Evolutionary conservation across 1,140 invertebrate genomes (phyloP).

Genomic region (Rhopalosiphum padi): DNA sequence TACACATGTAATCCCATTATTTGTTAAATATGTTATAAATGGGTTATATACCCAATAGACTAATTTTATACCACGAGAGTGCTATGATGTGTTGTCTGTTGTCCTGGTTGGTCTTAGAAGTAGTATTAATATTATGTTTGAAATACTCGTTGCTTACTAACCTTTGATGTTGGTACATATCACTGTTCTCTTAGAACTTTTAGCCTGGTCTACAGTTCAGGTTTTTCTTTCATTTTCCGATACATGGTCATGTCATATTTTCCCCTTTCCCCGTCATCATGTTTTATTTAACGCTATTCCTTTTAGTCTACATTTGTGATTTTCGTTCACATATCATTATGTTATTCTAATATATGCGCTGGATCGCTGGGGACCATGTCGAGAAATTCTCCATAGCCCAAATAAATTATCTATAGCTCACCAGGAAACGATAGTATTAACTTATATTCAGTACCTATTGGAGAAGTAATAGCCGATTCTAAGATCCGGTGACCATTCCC

Average conservation of each 20-base stretch:
- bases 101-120: neutral
- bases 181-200: neutral
- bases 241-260: neutral
- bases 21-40: neutral
- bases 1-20: neutral
- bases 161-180: neutral
- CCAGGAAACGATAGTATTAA: neutral
- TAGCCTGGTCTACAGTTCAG: neutral
- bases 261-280: neutral
- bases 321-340: neutral
- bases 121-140: neutral
- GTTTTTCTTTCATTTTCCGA: neutral
- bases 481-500: neutral
- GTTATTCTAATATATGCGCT: neutral
- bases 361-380: neutral
- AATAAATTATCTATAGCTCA: neutral
- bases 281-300: conserved; percentile 24
- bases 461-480: neutral
- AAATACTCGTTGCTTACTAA: neutral
- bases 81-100: neutral
- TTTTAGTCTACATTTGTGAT: neutral
- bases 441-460: neutral
- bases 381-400: neutral
- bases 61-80: neutral
- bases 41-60: neutral